These are phyloP conservation scores for Neopipo cinnamomea DNA, from an alignment of 2,113 vertebrate genomes.

Conservation along the genomic window DNA sequence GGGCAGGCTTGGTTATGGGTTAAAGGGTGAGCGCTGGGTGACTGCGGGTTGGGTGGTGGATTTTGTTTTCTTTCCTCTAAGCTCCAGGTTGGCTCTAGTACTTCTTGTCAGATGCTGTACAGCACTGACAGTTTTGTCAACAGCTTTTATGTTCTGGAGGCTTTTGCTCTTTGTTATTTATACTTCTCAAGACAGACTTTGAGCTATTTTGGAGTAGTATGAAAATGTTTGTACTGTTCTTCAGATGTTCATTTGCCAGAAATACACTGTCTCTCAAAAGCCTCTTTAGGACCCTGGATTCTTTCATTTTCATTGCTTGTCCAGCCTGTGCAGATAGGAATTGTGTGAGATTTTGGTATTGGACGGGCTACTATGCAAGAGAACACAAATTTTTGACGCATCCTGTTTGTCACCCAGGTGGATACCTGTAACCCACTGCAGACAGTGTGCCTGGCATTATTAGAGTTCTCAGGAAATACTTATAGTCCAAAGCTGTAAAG, in stretches of 20 bases:
- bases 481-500: background rate
- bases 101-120: background rate
- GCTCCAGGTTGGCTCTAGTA: background rate
- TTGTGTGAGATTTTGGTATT: background rate
- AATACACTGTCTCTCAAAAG: background rate
- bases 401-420: background rate
- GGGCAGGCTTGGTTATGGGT: background rate
- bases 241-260: slow-evolving; percentile 20
- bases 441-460: background rate
- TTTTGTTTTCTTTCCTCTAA: background rate
- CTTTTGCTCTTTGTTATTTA: slow-evolving; percentile 1
- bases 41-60: background rate
- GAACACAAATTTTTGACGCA: background rate
- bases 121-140: background rate
- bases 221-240: slow-evolving; percentile 31
- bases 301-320: background rate
- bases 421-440: background rate
- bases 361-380: background rate
- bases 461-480: accelerated
- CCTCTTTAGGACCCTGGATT: background rate
- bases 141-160: slow-evolving; percentile 16
- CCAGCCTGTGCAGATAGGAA: background rate
- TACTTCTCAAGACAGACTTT: slow-evolving; percentile 24
- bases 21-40: background rate
- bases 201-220: slow-evolving; percentile 11